Percentiles rank a stretch among this genome's conserved stretches.
These are phyloP conservation scores for Ameiurus melas DNA, from an alignment of 2,113 vertebrate species.

Conservation along the genomic window DNA sequence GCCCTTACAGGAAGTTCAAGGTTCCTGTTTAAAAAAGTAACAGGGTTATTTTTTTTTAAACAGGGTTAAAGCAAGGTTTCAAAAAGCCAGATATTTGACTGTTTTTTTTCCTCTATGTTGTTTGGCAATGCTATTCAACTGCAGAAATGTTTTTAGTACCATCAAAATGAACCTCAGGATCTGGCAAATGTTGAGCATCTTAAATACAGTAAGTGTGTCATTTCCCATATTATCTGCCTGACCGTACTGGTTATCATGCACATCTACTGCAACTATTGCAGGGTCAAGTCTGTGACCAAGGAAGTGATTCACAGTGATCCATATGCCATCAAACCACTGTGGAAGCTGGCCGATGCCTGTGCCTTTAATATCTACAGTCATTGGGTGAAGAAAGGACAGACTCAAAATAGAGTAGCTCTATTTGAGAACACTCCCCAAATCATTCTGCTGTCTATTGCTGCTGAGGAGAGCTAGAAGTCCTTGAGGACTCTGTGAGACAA, in stretches of 20 bases:
- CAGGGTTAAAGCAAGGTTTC: too few species aligned
- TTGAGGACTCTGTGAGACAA: background rate
- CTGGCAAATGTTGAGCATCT: background rate
- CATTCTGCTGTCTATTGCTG: constrained; percentile 79
- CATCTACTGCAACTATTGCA: constrained; percentile 91
- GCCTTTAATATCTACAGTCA: constrained; percentile 96
- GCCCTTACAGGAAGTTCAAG: constrained; percentile 91
- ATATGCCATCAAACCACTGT: constrained; percentile 85
- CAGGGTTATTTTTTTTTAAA: too few species aligned
- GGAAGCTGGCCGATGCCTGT: constrained; percentile 89
- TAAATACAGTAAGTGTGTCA: background rate
- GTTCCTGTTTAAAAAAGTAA: constrained; percentile 59
- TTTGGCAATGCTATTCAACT: background rate
- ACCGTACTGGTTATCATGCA: constrained; percentile 88
- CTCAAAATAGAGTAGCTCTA: constrained; percentile 92
- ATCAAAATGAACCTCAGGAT: background rate
- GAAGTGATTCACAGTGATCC: constrained; percentile 88
- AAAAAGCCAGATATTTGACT: background rate
- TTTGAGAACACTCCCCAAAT: constrained; percentile 96
- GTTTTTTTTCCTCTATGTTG: background rate
- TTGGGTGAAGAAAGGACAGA: constrained; percentile 97
- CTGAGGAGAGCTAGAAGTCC: constrained; percentile 60
- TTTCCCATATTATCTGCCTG: constrained; percentile 83
- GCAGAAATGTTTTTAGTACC: background rate
- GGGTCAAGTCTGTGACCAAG: constrained; percentile 83